Conservation (phyloP, 2,888 invertebrate species). For the Magallana nippona region DNA sequence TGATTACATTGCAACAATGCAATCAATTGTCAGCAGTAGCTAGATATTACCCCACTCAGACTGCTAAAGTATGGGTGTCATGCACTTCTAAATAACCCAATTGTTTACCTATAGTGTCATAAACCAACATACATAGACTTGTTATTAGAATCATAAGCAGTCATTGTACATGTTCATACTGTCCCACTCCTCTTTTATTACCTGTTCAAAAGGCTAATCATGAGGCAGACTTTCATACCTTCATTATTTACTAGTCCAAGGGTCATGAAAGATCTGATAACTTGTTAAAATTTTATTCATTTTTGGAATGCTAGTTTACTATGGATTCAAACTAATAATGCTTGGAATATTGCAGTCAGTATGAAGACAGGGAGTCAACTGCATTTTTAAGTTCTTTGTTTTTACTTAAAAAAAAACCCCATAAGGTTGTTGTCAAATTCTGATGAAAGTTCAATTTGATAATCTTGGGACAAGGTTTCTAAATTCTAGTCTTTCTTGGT, state of each 20-base stretch:
- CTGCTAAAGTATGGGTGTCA: background rate
- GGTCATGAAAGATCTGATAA: no score
- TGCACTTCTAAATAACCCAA: slow-evolving; percentile 1
- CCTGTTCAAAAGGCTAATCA: background rate
- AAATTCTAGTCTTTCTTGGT: no score
- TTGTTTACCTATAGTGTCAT: slow-evolving; percentile 11
- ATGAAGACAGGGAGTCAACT: no score
- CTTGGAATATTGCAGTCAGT: no score
- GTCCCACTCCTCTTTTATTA: slow-evolving; percentile 14
- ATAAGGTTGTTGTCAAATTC: no score
- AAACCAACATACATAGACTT: slow-evolving; percentile 15
- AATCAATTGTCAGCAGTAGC: slow-evolving; percentile 29
- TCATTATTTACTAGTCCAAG: background rate
- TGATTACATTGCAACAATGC: slow-evolving; percentile 22
- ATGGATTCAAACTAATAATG: no score
- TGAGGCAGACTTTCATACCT: background rate
- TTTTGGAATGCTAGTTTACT: no score
- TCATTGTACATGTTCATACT: background rate
- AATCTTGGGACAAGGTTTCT: no score
- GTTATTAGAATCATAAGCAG: background rate
- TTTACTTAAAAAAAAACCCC: no score
- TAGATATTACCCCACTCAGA: background rate
- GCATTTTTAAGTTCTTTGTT: no score
- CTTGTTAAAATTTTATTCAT: no score
- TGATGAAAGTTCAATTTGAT: no score